Evolutionary conservation across 2,888 invertebrate species (phyloP), one percentile per base, ranked within the genome.

Genomic region (Parnassius glacialis): DNA sequence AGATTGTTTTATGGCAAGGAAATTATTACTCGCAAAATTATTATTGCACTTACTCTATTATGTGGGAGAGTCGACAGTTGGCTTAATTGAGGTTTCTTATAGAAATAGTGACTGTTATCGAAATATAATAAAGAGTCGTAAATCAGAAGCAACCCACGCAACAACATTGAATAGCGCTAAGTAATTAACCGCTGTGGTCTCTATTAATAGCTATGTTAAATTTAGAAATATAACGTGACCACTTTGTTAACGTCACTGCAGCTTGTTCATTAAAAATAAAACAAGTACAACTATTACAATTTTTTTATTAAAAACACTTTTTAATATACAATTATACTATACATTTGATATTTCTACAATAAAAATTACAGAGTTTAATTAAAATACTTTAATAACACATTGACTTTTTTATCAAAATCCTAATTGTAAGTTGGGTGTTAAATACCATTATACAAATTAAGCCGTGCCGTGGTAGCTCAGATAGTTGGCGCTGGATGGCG

Each of bases 161-260:
- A 63, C 59, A 20, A 34, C 47, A 48, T 61, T 61, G 58, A 65
- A 69, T 68, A 69, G 74, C 70, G 73, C 61, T 75, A 78, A 79
- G 75, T 83, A 78, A 85, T 85, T 81, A 84, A 77, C 79, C 65
- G 65, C 79, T 81, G 79, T 48, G 48, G 48, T 78, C 79, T 74
- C 74, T 80, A 82, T 84, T 84, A 84, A 85, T 81, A 81, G 81
- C 65, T 65, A 74, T 73, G 81, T 81, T 83, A 78, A 82, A 84
- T 81, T 81, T 72, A 68, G 64, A 60, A 57, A 44, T 77, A 66
- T 80, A 70, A 69, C 64, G 44, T 44, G 57, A 73, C 72, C 63
- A 66, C 67, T 70, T 70, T 20, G 41, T 11, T 44, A 34, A 9
- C 7, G 16, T 62, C 55, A 57, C 66, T 10, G 44, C 57, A n/a